A percentile compares a stretch with the other conserved stretches of the same genome.
Conservation (phyloP, 2,888 invertebrate genomes). For the Atrina japonica region DNA sequence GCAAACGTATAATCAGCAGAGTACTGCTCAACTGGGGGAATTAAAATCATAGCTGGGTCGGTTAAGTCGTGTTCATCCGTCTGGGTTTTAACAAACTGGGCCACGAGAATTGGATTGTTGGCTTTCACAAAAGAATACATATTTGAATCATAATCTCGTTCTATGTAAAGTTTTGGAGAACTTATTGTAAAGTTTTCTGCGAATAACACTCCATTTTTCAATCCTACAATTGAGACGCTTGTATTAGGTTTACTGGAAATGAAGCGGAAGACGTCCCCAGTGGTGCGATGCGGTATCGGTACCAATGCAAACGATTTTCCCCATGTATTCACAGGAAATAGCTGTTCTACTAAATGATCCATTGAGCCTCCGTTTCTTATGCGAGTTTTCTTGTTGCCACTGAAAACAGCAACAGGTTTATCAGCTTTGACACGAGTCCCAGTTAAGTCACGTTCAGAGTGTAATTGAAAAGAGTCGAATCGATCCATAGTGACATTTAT, state of each 20-base stretch:
- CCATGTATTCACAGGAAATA: conserved; percentile 43
- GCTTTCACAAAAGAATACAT: conserved; percentile 50
- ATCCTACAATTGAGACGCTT: not conserved
- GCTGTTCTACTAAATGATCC: conserved; percentile 19
- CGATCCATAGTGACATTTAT: too few relatives aligned
- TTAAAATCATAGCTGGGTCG: conserved; percentile 64
- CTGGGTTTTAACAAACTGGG: conserved; percentile 48
- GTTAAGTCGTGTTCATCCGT: conserved; percentile 51
- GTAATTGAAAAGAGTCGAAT: too few relatives aligned
- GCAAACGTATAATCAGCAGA: conserved; percentile 55
- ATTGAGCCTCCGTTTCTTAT: conserved; percentile 60
- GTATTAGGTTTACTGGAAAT: not conserved
- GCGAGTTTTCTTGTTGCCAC: conserved; percentile 48
- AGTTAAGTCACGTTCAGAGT: conserved; percentile 44
- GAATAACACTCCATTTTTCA: too few relatives aligned
- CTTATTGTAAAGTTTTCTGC: too few relatives aligned
- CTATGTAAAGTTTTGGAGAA: too few relatives aligned
- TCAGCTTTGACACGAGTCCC: conserved; percentile 43
- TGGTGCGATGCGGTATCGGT: conserved; percentile 62
- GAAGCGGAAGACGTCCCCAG: conserved; percentile 55
- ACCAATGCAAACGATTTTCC: conserved; percentile 66
- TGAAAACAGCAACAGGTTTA: conserved; percentile 51
- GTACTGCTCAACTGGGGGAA: conserved; percentile 63
- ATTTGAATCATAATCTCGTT: conserved; percentile 7
- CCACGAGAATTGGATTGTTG: conserved; percentile 54